Percentiles rank a stretch among this genome's conserved stretches.
Evolutionary conservation across 2,888 invertebrate genomes (phyloP).

Genomic region (Luperina testacea): DNA sequence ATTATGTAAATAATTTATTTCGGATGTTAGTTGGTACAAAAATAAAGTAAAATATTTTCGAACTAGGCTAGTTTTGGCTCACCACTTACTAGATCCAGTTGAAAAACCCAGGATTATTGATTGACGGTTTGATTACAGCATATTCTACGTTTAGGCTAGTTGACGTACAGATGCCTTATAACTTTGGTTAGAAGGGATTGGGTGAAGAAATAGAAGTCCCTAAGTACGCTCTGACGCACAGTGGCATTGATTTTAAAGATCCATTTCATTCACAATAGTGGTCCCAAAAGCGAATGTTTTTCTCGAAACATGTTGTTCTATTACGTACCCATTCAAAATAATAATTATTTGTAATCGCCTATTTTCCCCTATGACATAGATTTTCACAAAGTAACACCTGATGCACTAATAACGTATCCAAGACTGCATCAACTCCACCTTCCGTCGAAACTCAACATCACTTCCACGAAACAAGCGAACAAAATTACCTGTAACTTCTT

Average conservation of each 20-base stretch:
- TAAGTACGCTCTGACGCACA: not conserved
- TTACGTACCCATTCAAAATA: not conserved
- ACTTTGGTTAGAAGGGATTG: not conserved
- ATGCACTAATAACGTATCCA: not conserved
- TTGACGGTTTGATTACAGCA: not conserved
- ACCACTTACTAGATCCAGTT: not conserved
- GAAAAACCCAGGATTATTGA: not conserved
- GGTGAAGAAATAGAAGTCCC: not conserved
- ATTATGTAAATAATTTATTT: not conserved
- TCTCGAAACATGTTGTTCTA: not conserved
- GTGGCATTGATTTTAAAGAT: not conserved
- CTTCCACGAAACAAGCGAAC: constrained; percentile 10
- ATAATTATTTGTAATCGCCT: not conserved
- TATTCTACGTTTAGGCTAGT: not conserved
- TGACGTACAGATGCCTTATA: not conserved
- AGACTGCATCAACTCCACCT: not conserved
- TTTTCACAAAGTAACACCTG: not conserved
- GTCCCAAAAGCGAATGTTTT: not conserved
- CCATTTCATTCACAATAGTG: not conserved
- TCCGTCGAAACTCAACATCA: not conserved
- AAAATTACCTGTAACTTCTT: constrained; percentile 33
- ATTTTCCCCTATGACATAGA: not conserved
- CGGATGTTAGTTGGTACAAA: not conserved
- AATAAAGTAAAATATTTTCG: constrained; percentile 3
- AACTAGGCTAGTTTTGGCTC: not conserved